Evolutionary conservation across 1,140 invertebrate genomes (phyloP).

Genomic region (Drosophila eugracilis): DNA sequence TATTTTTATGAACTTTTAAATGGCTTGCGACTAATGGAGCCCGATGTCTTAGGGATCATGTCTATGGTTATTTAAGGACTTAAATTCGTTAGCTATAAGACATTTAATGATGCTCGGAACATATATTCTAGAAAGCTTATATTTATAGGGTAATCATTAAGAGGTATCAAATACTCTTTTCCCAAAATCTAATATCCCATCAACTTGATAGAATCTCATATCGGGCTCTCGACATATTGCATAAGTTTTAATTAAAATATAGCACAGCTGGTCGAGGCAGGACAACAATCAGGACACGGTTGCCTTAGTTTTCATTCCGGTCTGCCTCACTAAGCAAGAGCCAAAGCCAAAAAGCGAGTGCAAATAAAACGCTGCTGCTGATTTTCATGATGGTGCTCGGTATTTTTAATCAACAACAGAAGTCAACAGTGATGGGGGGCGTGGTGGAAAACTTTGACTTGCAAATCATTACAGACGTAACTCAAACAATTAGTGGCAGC

Average conservation of each 20-base stretch:
- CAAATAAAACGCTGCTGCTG: constrained; percentile 45
- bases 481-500: constrained; percentile 82
- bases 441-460: constrained; percentile 79
- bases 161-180: not conserved
- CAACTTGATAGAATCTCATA: constrained; percentile 9
- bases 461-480: constrained; percentile 82
- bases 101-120: too few species aligned
- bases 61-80: not conserved
- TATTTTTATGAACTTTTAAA: constrained; percentile 17
- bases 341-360: constrained; percentile 48
- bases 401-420: constrained; percentile 78
- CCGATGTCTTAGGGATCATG: not conserved
- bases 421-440: constrained; percentile 60
- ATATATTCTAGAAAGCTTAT: not conserved
- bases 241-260: constrained; percentile 79
- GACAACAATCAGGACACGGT: constrained; percentile 45
- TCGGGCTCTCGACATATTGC: constrained; percentile 33
- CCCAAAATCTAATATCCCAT: not conserved
- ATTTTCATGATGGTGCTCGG: constrained; percentile 17
- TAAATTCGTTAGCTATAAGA: too few species aligned
- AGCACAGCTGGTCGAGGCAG: constrained; percentile 45
- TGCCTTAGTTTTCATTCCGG: constrained; percentile 28
- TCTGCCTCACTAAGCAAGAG: constrained; percentile 61
- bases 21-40: constrained; percentile 3
- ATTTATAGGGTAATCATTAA: too few species aligned